phyloP scores from a whole-genome alignment of 2,888 invertebrate genomes.

The Embidobia sp. region DNA sequence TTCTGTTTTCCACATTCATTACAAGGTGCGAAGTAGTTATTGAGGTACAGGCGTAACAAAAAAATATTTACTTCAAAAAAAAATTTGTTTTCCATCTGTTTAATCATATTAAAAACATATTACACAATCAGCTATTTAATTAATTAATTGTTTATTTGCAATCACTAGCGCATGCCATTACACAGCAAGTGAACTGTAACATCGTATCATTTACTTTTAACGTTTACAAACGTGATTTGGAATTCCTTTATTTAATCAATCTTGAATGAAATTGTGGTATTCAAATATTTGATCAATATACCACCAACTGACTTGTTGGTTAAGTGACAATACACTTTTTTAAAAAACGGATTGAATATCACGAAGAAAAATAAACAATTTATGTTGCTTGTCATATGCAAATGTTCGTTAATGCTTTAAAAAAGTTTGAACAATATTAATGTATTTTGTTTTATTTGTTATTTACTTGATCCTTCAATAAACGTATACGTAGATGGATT shows the following conservation, averaged over 20 bases:
- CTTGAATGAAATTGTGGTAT: slow-evolving; percentile 44
- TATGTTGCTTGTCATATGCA: slow-evolving; percentile 38
- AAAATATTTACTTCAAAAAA: too few relatives aligned
- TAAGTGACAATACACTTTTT: slow-evolving; percentile 27
- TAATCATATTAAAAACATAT: too few relatives aligned
- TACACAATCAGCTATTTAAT: too few relatives aligned
- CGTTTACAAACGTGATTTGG: slow-evolving; percentile 43
- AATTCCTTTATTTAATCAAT: slow-evolving; percentile 46
- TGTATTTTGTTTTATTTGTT: background rate
- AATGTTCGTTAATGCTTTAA: slow-evolving; percentile 20
- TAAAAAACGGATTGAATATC: slow-evolving; percentile 21
- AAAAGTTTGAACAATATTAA: background rate
- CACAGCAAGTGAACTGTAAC: too few relatives aligned
- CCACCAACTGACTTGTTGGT: slow-evolving; percentile 52
- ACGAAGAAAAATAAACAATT: slow-evolving; percentile 33
- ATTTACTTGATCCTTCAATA: background rate
- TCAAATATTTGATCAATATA: slow-evolving; percentile 51
- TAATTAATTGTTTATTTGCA: too few relatives aligned
- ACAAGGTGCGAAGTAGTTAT: too few relatives aligned
- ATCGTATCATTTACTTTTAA: slow-evolving; percentile 43
- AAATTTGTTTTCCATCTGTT: too few relatives aligned
- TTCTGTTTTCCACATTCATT: too few relatives aligned
- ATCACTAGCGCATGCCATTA: too few relatives aligned
- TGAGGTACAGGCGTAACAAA: too few relatives aligned
- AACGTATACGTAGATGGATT: too few relatives aligned